A percentile compares a stretch with the other conserved stretches of the same genome.
These are phyloP conservation scores for Saccostrea echinata DNA, from an alignment of 1,140 invertebrate species.

Conservation along the genomic window DNA sequence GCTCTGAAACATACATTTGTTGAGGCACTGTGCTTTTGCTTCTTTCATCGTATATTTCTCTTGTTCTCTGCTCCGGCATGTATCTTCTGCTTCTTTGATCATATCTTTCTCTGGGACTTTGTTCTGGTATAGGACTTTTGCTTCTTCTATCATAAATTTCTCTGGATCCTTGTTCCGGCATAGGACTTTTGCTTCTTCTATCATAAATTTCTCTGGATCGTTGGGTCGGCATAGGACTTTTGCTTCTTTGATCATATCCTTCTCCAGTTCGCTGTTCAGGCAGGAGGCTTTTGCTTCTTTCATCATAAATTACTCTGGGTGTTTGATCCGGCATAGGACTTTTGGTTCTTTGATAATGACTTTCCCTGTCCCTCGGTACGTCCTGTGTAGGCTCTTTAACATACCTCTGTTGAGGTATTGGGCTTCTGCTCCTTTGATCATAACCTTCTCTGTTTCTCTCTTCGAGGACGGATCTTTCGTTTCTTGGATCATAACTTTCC, in stretches of 20 bases:
- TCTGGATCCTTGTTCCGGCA: neutral
- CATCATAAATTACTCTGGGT: neutral
- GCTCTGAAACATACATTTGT: neutral
- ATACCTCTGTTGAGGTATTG: too few relatives aligned
- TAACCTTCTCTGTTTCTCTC: too few relatives aligned
- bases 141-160: neutral
- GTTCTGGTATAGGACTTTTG: neutral
- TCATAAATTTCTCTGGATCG: neutral
- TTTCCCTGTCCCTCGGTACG: too few relatives aligned
- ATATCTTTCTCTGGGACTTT: neutral
- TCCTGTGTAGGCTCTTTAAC: too few relatives aligned
- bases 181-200: neutral
- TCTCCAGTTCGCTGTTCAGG: neutral
- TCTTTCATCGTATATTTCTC: neutral
- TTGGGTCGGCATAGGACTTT: neutral
- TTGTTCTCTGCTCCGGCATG: neutral
- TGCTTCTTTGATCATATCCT: neutral
- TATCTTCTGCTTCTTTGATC: neutral
- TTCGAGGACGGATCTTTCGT: too few relatives aligned
- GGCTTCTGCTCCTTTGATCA: too few relatives aligned
- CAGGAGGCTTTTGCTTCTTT: neutral
- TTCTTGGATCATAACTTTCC: too few relatives aligned
- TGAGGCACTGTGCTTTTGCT: neutral
- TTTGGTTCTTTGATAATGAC: neutral
- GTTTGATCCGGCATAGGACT: neutral